A percentile compares a stretch with the other conserved stretches of the same genome.
phyloP scores from a whole-genome alignment of 2,888 invertebrate species.

The Tolmerus cingulatus region DNA sequence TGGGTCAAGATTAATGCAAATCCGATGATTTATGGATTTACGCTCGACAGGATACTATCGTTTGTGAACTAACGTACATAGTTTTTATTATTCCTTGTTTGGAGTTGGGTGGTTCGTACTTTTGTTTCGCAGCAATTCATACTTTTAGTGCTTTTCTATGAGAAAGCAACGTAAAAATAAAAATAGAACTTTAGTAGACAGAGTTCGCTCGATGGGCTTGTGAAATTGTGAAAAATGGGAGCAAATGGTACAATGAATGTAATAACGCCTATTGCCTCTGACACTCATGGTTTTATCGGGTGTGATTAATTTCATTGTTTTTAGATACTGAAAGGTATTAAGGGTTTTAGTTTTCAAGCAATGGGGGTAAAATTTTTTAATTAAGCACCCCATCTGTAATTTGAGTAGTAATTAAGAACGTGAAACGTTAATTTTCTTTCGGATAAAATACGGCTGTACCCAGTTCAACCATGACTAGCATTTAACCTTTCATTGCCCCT shows the following conservation, averaged over 20 bases:
- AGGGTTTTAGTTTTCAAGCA: background rate
- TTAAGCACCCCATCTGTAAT: background rate
- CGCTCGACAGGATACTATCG: background rate
- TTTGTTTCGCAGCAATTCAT: background rate
- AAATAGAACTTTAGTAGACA: background rate
- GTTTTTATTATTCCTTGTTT: background rate
- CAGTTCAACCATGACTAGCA: background rate
- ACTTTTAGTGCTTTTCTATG: background rate
- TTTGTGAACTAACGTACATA: background rate
- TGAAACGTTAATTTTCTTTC: background rate
- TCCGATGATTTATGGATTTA: background rate
- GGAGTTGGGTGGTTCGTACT: background rate
- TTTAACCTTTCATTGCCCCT: background rate
- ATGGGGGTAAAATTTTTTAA: background rate
- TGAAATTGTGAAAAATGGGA: background rate
- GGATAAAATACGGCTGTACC: background rate
- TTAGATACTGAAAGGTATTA: background rate
- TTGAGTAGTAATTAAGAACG: background rate
- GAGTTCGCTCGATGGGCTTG: background rate
- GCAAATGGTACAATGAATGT: background rate
- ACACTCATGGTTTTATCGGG: background rate
- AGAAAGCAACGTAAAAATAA: background rate
- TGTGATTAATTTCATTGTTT: background rate
- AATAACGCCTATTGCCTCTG: background rate
- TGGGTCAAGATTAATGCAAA: slow-evolving; percentile 25